phyloP scores from a whole-genome alignment of 2,797 vertebrate genomes.

The Oreochromis grahami region DNA sequence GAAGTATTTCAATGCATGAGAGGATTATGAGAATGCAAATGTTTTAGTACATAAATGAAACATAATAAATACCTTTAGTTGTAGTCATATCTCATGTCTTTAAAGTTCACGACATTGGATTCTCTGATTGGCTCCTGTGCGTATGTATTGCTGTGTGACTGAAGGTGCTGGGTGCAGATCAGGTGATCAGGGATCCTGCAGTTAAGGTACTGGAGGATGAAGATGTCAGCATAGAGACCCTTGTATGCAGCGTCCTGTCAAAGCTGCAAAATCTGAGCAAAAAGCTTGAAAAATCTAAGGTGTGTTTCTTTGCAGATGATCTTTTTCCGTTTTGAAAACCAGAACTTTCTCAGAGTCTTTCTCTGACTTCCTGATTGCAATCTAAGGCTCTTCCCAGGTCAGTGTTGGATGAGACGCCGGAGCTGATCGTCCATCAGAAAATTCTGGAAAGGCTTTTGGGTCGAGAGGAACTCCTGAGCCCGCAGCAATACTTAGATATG shows the following conservation, averaged over 20 bases:
- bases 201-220: constrained; percentile 11
- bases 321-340: not conserved
- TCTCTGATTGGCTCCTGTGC: not conserved
- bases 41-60: not conserved
- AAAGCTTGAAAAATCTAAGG: constrained; percentile 49
- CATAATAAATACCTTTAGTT: not conserved
- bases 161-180: constrained; percentile 43
- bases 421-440: constrained; percentile 54
- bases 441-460: constrained; percentile 52
- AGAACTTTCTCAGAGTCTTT: not conserved
- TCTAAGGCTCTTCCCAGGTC: constrained; percentile 39
- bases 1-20: not conserved
- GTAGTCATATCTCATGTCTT: accelerated
- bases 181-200: not conserved
- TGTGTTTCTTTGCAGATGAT: not conserved
- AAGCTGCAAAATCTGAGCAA: constrained; percentile 53
- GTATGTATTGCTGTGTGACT: not conserved
- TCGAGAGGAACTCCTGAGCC: constrained; percentile 60
- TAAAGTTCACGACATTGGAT: not conserved
- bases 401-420: constrained; percentile 45
- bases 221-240: constrained; percentile 36
- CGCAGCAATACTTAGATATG: constrained; percentile 62
- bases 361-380: not conserved
- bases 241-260: constrained; percentile 55
- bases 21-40: accelerated